phyloP scores from a whole-genome alignment of 2,888 invertebrate genomes.

The Andrena camellia region DNA sequence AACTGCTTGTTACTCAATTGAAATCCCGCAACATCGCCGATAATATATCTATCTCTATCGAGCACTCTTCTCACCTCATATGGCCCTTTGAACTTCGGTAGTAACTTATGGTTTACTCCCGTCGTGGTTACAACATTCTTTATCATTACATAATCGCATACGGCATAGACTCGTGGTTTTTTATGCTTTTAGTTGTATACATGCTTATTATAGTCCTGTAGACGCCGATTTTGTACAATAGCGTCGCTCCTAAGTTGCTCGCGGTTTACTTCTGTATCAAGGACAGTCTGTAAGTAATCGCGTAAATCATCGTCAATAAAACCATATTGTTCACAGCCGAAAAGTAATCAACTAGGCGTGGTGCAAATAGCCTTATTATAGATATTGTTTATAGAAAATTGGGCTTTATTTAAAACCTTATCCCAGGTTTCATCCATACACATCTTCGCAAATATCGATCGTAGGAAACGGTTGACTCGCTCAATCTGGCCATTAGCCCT shows the following conservation, averaged over 20 bases:
- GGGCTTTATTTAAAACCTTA: slow-evolving; percentile 5
- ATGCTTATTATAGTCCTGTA: slow-evolving; percentile 9
- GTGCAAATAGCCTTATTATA: slow-evolving; percentile 15
- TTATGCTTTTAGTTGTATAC: neutral
- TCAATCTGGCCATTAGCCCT: slow-evolving; percentile 25
- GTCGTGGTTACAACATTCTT: neutral
- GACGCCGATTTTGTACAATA: neutral
- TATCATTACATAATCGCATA: neutral
- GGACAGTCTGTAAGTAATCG: neutral
- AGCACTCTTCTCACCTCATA: slow-evolving; percentile 6
- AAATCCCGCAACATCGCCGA: no score
- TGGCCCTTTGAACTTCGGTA: neutral
- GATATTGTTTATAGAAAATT: slow-evolving; percentile 37
- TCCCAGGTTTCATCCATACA: slow-evolving; percentile 9
- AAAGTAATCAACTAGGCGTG: slow-evolving; percentile 19
- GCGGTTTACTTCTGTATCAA: slow-evolving; percentile 1
- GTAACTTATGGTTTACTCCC: neutral
- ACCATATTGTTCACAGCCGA: slow-evolving; percentile 23
- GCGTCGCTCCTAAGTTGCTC: neutral
- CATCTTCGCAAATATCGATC: slow-evolving; percentile 6
- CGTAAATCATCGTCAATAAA: neutral
- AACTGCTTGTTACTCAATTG: neutral
- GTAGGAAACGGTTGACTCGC: slow-evolving; percentile 24
- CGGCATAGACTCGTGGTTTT: neutral
- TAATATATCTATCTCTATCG: neutral